Base-by-base conservation (phyloP, 2,888 invertebrate genomes). In the Ferrisia virgata region DNA sequence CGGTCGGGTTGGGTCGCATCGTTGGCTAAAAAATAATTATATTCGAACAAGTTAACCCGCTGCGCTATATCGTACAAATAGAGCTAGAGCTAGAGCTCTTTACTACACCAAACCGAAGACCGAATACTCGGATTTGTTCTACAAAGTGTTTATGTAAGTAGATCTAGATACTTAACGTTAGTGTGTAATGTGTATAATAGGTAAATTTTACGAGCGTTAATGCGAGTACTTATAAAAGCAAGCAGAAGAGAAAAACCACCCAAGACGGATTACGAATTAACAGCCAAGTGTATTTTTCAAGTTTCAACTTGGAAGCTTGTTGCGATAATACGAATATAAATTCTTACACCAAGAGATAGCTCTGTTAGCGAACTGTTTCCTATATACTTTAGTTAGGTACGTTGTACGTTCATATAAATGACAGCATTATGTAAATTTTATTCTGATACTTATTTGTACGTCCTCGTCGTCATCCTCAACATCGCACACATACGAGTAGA, bases 361-460 rank as follows among this genome's bases (percentile, higher is more conserved):
- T 76, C 36, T 76, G 33, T 8, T 36, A 36, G 18, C 18, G 18
- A 76, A 76, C 72, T 76, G 18, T 18, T 76, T 76, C 36, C 36
- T 36, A 36, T n/a, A n/a, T n/a, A n/a, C n/a, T n/a, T n/a, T n/a
- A n/a, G n/a, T n/a, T n/a, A n/a, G n/a, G n/a, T n/a, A n/a, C n/a
- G 72, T 36, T n/a, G n/a, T 33, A 76, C 36, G 72, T 76, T 76
- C 72, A 76, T 76, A 76, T 76, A 76, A 76, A 76, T 76, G 72
- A 76, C 72, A 36, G 36, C 72, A 76, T 76, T 76, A 76, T 76
- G 72, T 36, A 76, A 76, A 76, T 76, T 76, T 76, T 36, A 76
- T 36, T 36, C 72, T 76, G 72, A 76, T 76, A 76, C 72, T 76
- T 76, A 76, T 76, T 76, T 76, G 72, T 76, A 18, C 72, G 72